Base-by-base conservation (phyloP, 2,888 invertebrate genomes). In the Bellardia bayeri region DNA sequence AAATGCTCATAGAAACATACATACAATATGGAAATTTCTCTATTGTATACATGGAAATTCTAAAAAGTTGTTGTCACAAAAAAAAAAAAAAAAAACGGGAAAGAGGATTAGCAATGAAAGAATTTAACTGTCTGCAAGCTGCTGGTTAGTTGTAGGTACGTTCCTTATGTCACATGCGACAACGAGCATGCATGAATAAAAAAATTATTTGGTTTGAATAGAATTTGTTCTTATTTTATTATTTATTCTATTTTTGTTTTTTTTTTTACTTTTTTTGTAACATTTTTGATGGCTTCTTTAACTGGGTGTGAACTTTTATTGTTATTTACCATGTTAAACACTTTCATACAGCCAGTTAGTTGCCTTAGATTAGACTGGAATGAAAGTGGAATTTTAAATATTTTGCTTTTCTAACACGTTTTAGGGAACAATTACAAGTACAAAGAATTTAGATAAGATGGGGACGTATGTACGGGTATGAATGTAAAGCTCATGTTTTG, bases 231-330 rank as follows among this genome's bases (percentile, higher is more conserved):
- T 3, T 42, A 30, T 42, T 69, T 33, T 56, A 14, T 56, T 58
- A 8, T 40, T 2, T 58, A 45, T 45, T 72, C 16, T n/a, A 16
- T 13, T 42, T 76, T 40, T 54, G 23, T 42, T 23, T 66, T 58
- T 45, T 45, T 2, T 54, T 51, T 51, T 51, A 49, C 54, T 13
- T 11, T 45, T 45, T 9, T 75, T 76, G 40, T 30, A 63, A 64
- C 40, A 13, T 86, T 79, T 86, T 80, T 80, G 71, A 83, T 81
- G 83, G 71, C 72, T 84, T 81, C 72, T 81, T 79, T 81, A 69
- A 84, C 81, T 76, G 87, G 87, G 87, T 87, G 87, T 84, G 87
- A 87, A 84, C 71, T 87, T 72, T 23, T 80, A 81, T 87, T 81
- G 76, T 78, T 66, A 66, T 87, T 72, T 72, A 61, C 37, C 72